These are phyloP conservation scores for Notamacropus eugenii DNA, from an alignment of 2,797 vertebrate species.

Conservation along the genomic window DNA sequence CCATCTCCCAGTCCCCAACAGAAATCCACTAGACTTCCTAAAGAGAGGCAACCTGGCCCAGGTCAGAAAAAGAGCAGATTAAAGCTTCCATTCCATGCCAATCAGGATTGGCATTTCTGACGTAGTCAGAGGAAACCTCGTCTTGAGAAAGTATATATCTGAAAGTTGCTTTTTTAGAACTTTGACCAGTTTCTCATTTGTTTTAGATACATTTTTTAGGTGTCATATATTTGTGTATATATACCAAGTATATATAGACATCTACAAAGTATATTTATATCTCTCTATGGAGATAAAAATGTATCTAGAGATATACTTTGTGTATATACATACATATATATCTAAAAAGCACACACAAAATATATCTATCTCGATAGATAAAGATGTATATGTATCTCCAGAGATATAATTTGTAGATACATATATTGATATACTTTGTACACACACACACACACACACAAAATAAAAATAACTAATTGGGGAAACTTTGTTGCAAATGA, in stretches of 20 bases:
- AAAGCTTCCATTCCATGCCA: neutral
- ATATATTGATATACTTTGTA: neutral
- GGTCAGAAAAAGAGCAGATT: neutral
- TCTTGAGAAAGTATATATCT: neutral
- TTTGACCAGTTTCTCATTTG: neutral
- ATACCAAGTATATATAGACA: neutral
- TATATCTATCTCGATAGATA: neutral
- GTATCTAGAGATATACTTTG: neutral
- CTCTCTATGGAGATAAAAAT: neutral
- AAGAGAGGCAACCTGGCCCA: neutral
- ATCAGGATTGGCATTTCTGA: neutral
- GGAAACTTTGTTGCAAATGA: neutral
- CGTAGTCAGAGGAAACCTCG: neutral
- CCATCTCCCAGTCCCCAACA: neutral
- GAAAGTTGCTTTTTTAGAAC: neutral
- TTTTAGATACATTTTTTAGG: neutral
- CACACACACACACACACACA: neutral
- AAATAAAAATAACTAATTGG: neutral
- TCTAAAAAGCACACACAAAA: neutral
- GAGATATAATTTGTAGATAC: neutral
- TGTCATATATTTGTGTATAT: neutral
- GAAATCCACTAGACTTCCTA: neutral
- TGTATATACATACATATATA: neutral
- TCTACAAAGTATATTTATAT: neutral
- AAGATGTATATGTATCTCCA: neutral